These are phyloP conservation scores for Cancer borealis DNA, from an alignment of 2,888 invertebrate genomes.

Conservation along the genomic window DNA sequence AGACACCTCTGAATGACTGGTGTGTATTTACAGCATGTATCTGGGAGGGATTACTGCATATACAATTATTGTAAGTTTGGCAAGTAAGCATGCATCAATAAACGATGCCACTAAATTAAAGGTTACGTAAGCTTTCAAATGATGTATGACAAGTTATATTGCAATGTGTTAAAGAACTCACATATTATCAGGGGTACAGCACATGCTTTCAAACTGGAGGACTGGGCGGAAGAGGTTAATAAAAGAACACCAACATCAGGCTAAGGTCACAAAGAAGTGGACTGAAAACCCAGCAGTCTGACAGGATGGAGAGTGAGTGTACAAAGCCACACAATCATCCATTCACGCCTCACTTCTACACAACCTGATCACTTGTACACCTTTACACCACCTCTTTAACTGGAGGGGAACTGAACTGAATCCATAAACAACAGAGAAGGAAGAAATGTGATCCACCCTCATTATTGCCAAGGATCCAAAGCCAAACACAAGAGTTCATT, in stretches of 20 bases:
- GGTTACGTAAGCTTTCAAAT: not conserved
- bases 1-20: too few species aligned
- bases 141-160: not conserved
- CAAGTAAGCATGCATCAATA: not conserved
- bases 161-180: not conserved
- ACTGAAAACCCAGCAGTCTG: not conserved
- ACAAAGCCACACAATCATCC: not conserved
- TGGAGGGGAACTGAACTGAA: slow-evolving; percentile 1
- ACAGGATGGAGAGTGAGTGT: slow-evolving; percentile 25
- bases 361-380: not conserved
- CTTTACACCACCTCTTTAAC: not conserved
- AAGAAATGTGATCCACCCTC: slow-evolving; percentile 26
- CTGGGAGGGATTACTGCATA: too few species aligned
- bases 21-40: too few species aligned
- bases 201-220: not conserved
- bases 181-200: not conserved
- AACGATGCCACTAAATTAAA: not conserved
- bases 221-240: not conserved
- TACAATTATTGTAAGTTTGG: not conserved
- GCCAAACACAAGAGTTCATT: slow-evolving; percentile 40
- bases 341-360: not conserved
- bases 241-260: not conserved
- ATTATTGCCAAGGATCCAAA: slow-evolving; percentile 31
- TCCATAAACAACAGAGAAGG: not conserved
- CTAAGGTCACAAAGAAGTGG: not conserved